Base-by-base conservation (phyloP, 2,797 vertebrate genomes). In the Sebastes matsubarae region DNA sequence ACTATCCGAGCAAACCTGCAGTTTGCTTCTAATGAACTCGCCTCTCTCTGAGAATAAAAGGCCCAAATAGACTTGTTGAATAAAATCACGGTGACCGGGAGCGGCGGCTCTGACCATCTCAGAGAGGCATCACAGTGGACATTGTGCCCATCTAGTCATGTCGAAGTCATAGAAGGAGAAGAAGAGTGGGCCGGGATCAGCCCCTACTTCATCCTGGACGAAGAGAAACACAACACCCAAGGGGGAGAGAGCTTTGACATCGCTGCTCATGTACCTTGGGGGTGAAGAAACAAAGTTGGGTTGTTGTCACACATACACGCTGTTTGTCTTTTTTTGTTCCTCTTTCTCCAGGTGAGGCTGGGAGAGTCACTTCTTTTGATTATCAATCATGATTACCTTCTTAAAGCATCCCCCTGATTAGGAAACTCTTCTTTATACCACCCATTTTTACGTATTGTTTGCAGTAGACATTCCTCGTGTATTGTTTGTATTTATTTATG, bases 401-500 rank as follows among this genome's bases (percentile, higher is more conserved):
- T 96, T 94, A 92, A 95, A 91, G 92, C 94, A 93, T 94, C 94
- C 81, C 94, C 90, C 89, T 14, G 65, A 93, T 65, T 93, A 94
- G 92, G 22, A 87, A 96, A 97, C 90, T 94, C 91, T 91, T 93
- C 94, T 96, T 95, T 95, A 95, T 95, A 95, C 70, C 84, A 90
- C 85, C 80, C 82, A 78, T 81, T 89, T 57, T 72, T 69, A 88
- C 83, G 82, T 97, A 96, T 97, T 93, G 94, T 98, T 98, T 97
- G 96, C 97, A 98, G 96, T 98, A 97, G 96, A 98, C 97, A 98
- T 98, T 98, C 97, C 96, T 97, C 96, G 96, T 97, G 96, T 97
- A 97, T 97, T 95, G 79, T 95, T 95, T 98, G 96, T 99, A 99
- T 99, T 99, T 99, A 99, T 99, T 99, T 99, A 98, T 99, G 95